Conservation (phyloP, 2,113 vertebrate genomes). For the Urocitellus parryii region DNA sequence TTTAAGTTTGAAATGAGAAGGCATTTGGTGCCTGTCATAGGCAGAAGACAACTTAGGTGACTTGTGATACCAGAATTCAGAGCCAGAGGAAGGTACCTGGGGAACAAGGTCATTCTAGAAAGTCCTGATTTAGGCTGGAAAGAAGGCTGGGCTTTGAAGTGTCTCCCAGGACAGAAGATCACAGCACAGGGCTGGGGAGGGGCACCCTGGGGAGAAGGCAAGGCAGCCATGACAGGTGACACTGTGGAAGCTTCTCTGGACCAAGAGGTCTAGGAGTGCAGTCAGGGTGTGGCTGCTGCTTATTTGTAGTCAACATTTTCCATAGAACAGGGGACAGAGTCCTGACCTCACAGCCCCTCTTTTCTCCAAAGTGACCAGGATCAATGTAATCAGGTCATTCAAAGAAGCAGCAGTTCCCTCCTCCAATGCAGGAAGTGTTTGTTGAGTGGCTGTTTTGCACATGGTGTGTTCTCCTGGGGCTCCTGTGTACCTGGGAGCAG, state of each 20-base stretch:
- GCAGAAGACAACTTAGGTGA: conserved; percentile 54
- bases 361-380: conserved; percentile 12
- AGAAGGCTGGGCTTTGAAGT: neutral
- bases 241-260: neutral
- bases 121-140: neutral
- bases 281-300: neutral
- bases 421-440: neutral
- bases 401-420: neutral
- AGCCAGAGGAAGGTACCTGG: neutral
- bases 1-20: conserved; percentile 47
- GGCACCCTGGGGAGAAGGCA: neutral
- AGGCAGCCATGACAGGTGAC: neutral
- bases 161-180: no score
- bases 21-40: neutral
- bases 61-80: neutral
- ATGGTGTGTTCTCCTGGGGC: neutral
- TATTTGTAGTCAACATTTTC: conserved; percentile 58
- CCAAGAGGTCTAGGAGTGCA: neutral
- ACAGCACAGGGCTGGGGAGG: no score
- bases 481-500: neutral
- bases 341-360: neutral
- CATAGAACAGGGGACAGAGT: neutral
- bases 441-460: conserved; percentile 29
- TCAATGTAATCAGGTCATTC: conserved; percentile 51
- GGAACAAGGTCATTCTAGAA: neutral